Conservation (phyloP, 2,888 invertebrate genomes). For the Acrobasis suavella region DNA sequence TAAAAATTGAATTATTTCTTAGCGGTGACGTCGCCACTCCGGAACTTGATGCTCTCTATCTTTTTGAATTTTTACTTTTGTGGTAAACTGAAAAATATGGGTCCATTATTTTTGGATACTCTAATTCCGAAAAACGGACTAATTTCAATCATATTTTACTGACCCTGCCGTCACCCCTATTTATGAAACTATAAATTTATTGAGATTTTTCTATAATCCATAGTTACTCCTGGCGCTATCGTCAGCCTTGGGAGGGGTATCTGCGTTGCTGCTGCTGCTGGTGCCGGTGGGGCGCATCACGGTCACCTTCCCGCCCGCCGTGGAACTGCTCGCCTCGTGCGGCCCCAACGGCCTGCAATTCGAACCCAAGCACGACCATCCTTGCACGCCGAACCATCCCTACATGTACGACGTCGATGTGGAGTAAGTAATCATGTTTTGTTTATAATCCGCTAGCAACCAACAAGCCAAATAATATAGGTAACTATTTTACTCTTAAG, state of each 20-base stretch:
- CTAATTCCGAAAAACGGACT: no score
- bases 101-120: no score
- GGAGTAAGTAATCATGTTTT: conserved; percentile 57
- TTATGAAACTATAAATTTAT: no score
- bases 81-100: no score
- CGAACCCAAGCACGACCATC: conserved; percentile 70
- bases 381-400: conserved; percentile 73
- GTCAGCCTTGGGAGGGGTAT: conserved; percentile 85
- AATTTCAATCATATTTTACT: no score
- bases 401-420: conserved; percentile 73
- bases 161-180: no score
- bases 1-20: no score
- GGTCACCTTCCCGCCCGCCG: conserved; percentile 83
- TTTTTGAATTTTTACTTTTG: no score
- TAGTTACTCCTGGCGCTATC: conserved; percentile 86
- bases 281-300: conserved; percentile 88
- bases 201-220: conserved; percentile 24
- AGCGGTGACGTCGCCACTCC: no score
- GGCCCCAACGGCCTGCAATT: conserved; percentile 54
- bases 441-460: background rate
- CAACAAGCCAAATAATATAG: no score
- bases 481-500: no score
- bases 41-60: no score
- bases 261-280: conserved; percentile 85
- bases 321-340: conserved; percentile 84